Evolutionary conservation across 2,888 invertebrate species (phyloP).

Genomic region (Tetheella fluctuosa): DNA sequence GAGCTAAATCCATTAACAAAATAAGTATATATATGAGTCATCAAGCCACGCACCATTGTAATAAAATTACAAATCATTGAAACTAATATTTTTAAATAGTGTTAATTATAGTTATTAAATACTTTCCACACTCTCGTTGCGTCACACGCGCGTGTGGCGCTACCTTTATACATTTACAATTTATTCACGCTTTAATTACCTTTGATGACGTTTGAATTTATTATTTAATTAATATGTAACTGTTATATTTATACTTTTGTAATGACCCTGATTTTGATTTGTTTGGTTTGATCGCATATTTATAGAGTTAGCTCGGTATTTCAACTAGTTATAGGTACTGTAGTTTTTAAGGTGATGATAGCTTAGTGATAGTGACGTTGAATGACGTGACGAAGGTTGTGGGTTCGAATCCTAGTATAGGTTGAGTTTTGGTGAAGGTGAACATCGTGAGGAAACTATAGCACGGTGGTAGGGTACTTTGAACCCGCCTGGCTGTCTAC

Average conservation of each 20-base stretch:
- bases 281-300: not conserved
- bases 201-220: not conserved
- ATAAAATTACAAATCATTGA: not conserved
- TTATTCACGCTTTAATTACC: not conserved
- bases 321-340: too few species aligned
- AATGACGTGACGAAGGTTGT: too few species aligned
- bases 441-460: too few species aligned
- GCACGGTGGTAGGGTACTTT: too few species aligned
- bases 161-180: not conserved
- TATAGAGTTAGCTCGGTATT: too few species aligned
- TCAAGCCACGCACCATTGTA: not conserved
- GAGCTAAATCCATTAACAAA: too few species aligned
- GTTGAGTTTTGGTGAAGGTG: too few species aligned
- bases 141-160: not conserved
- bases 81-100: not conserved
- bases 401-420: too few species aligned
- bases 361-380: too few species aligned
- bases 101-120: not conserved
- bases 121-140: not conserved
- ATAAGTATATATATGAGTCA: too few species aligned
- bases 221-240: conserved; percentile 12
- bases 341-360: too few species aligned
- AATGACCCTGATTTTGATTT: not conserved
- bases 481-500: too few species aligned
- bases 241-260: not conserved